Percentiles rank a stretch among this genome's conserved stretches.
Conservation (phyloP, 2,888 invertebrate genomes). For the Salticus scenicus region DNA sequence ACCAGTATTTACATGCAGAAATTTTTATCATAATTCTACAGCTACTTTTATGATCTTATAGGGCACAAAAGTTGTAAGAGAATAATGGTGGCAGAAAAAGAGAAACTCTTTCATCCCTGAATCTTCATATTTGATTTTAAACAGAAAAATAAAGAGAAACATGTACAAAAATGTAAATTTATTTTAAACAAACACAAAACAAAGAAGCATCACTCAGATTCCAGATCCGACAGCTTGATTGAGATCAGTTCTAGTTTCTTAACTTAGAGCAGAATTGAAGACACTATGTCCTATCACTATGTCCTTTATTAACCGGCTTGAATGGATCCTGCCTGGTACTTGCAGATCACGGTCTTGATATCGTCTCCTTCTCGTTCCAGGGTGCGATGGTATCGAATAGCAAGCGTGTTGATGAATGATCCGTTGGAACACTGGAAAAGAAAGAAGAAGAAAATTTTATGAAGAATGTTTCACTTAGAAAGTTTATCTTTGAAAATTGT, state of each 20-base stretch:
- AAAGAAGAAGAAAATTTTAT: neutral
- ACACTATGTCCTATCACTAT: too few relatives aligned
- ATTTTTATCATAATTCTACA: too few relatives aligned
- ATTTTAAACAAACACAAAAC: neutral
- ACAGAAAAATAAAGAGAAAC: neutral
- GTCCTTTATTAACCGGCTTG: slow-evolving; percentile 61
- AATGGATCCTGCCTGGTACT: slow-evolving; percentile 77
- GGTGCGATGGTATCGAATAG: slow-evolving; percentile 92
- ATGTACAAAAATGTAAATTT: too few relatives aligned
- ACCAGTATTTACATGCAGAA: too few relatives aligned
- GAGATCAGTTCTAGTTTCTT: neutral
- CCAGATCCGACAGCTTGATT: slow-evolving; percentile 1
- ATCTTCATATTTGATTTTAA: too few relatives aligned
- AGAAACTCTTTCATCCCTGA: too few relatives aligned
- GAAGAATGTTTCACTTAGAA: neutral
- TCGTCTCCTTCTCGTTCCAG: slow-evolving; percentile 96
- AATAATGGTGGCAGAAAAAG: too few relatives aligned
- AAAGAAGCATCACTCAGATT: neutral
- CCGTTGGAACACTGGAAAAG: slow-evolving; percentile 86
- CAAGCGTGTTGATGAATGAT: slow-evolving; percentile 95
- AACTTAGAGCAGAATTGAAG: too few relatives aligned
- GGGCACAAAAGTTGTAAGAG: too few relatives aligned
- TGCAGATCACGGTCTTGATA: slow-evolving; percentile 93
- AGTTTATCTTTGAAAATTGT: too few relatives aligned
- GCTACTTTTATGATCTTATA: too few relatives aligned